phyloP scores from a whole-genome alignment of 2,888 invertebrate species.

The Hylaea fasciaria region DNA sequence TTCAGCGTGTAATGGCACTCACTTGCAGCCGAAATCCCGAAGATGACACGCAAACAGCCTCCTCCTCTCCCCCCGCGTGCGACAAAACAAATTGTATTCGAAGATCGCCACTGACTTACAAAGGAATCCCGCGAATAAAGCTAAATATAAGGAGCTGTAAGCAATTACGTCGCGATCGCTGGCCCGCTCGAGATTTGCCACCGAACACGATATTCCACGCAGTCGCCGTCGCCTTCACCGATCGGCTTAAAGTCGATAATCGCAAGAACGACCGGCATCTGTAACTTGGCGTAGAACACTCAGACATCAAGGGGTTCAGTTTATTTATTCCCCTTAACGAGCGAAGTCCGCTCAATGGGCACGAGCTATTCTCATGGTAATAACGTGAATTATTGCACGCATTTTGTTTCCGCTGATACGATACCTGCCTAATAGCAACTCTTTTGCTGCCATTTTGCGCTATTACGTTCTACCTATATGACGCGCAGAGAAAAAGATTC shows the following conservation, averaged over 20 bases:
- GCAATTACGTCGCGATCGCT: conserved; percentile 53
- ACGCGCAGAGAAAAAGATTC: conserved; percentile 6
- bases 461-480: conserved; percentile 25
- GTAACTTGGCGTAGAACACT: conserved; percentile 25
- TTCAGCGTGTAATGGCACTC: conserved; percentile 24
- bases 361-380: conserved; percentile 50
- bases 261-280: neutral
- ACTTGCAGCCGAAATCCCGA: conserved; percentile 24
- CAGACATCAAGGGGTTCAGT: conserved; percentile 49
- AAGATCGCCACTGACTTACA: conserved; percentile 35
- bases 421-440: conserved; percentile 37
- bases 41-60: conserved; percentile 17
- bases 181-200: conserved; percentile 32
- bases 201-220: conserved; percentile 6
- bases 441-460: conserved; percentile 29
- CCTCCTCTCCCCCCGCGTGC: neutral
- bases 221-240: neutral
- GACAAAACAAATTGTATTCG: conserved; percentile 28
- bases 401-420: conserved; percentile 34
- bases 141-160: conserved; percentile 51
- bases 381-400: conserved; percentile 43
- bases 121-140: conserved; percentile 45
- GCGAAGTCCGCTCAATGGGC: conserved; percentile 46
- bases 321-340: conserved; percentile 55
- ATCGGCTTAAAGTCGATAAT: conserved; percentile 2